Evolutionary conservation across 2,888 invertebrate genomes (phyloP).

Genomic region (Blastobasis lacticolella): DNA sequence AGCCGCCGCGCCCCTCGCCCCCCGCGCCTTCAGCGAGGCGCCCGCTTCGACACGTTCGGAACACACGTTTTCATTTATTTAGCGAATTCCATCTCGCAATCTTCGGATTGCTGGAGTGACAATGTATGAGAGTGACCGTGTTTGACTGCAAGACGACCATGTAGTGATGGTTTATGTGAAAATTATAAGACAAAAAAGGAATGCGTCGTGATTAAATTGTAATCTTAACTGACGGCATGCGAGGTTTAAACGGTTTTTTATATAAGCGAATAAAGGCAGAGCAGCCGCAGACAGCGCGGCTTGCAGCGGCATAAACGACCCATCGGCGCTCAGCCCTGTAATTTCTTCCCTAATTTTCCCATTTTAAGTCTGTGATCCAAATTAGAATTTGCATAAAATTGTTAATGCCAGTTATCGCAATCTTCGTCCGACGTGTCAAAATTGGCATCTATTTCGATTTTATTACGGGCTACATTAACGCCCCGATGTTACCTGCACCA

Average conservation of each 20-base stretch:
- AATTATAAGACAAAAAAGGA: too few relatives aligned
- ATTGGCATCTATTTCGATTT: slow-evolving; percentile 46
- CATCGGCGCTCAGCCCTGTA: slow-evolving; percentile 58
- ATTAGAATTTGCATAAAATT: slow-evolving; percentile 68
- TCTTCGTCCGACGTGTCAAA: slow-evolving; percentile 57
- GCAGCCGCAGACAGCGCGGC: slow-evolving; percentile 25
- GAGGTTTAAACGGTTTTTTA: background rate
- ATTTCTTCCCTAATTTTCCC: slow-evolving; percentile 60
- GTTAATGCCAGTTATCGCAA: slow-evolving; percentile 60
- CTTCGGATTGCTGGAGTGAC: slow-evolving; percentile 24
- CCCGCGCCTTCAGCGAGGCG: slow-evolving; percentile 34
- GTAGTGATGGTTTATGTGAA: too few relatives aligned
- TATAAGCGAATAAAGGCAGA: background rate
- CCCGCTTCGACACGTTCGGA: slow-evolving; percentile 15
- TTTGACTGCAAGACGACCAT: too few relatives aligned
- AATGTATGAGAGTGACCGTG: slow-evolving; percentile 3
- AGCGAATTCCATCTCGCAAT: slow-evolving; percentile 35
- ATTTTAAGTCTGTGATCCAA: slow-evolving; percentile 58
- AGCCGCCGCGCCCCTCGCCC: slow-evolving; percentile 42
- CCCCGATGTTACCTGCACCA: slow-evolving; percentile 1
- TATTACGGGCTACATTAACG: slow-evolving; percentile 42
- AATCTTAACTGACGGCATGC: background rate
- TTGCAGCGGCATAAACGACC: slow-evolving; percentile 46
- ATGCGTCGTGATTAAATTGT: too few relatives aligned
- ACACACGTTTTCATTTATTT: slow-evolving; percentile 62